phyloP scores from a whole-genome alignment of 2,888 invertebrate genomes.

The Vanessa cardui region DNA sequence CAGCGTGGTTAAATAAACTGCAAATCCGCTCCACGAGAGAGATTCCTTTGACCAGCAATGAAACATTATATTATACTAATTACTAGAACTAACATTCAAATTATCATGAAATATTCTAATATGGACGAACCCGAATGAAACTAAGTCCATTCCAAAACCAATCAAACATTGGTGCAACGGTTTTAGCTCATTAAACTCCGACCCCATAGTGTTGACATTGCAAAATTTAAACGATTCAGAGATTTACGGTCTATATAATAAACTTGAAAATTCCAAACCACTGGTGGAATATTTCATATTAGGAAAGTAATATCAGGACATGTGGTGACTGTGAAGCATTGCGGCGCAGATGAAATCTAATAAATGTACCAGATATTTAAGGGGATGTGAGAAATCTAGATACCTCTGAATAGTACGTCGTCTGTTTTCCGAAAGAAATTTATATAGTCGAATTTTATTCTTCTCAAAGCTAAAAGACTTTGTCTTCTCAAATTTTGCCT shows the following conservation, averaged over 20 bases:
- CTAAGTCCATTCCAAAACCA: conserved; percentile 28
- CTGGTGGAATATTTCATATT: conserved; percentile 24
- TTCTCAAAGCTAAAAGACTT: background rate
- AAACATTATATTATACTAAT: too few relatives aligned
- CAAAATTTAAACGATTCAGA: conserved; percentile 13
- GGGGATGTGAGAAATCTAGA: background rate
- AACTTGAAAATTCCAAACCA: conserved; percentile 12
- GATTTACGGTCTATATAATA: conserved; percentile 13
- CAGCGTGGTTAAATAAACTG: too few relatives aligned
- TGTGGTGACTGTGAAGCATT: conserved; percentile 39
- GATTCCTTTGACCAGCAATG: too few relatives aligned
- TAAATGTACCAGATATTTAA: conserved; percentile 36
- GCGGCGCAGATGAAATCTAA: conserved; percentile 38
- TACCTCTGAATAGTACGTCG: background rate
- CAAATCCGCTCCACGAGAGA: too few relatives aligned
- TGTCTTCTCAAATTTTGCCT: too few relatives aligned
- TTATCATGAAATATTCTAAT: too few relatives aligned
- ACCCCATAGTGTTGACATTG: conserved; percentile 22
- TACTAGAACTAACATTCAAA: too few relatives aligned
- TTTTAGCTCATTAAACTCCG: conserved; percentile 27
- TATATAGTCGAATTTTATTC: background rate
- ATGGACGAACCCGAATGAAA: conserved; percentile 3
- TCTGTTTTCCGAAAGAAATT: background rate
- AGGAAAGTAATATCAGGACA: conserved; percentile 36
- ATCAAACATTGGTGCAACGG: conserved; percentile 26